phyloP scores from a whole-genome alignment of 1,140 invertebrate species.

The Cardiocondyla obscurior region DNA sequence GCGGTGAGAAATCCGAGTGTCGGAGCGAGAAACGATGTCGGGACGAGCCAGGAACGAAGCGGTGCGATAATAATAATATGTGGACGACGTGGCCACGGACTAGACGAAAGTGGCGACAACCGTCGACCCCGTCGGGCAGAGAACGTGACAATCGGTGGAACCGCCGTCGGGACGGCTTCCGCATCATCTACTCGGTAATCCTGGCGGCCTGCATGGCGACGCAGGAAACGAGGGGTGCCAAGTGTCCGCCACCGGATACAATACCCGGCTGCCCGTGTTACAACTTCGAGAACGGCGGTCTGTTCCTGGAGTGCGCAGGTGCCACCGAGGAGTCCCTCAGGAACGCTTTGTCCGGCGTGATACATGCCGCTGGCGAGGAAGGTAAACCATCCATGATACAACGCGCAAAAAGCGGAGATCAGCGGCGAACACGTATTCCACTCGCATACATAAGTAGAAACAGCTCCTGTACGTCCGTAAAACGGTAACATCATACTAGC shows the following conservation, averaged over 20 bases:
- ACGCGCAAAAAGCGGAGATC: slow-evolving; percentile 37
- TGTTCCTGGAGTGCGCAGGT: slow-evolving; percentile 94
- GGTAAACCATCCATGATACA: slow-evolving; percentile 60
- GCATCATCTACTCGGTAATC: slow-evolving; percentile 73
- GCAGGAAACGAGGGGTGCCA: slow-evolving; percentile 69
- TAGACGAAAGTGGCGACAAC: slow-evolving; percentile 73
- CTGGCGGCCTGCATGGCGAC: slow-evolving; percentile 70
- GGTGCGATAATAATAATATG: slow-evolving; percentile 76
- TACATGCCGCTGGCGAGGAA: slow-evolving; percentile 69
- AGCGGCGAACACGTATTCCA: slow-evolving; percentile 31
- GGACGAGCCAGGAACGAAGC: slow-evolving; percentile 54
- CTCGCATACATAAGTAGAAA: slow-evolving; percentile 50
- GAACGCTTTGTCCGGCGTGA: slow-evolving; percentile 69
- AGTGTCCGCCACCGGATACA: slow-evolving; percentile 81
- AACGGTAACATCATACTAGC: background rate
- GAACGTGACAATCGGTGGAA: slow-evolving; percentile 53
- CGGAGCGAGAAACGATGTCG: slow-evolving; percentile 66
- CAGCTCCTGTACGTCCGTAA: background rate
- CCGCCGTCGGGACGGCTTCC: slow-evolving; percentile 60
- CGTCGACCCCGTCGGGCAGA: slow-evolving; percentile 55
- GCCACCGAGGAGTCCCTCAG: slow-evolving; percentile 86
- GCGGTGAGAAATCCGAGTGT: slow-evolving; percentile 9
- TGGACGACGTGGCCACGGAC: slow-evolving; percentile 76
- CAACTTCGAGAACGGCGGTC: slow-evolving; percentile 95
- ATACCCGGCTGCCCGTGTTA: slow-evolving; percentile 91